Conservation (phyloP, 2,113 vertebrate species). For the Chloropsis hardwickii region DNA sequence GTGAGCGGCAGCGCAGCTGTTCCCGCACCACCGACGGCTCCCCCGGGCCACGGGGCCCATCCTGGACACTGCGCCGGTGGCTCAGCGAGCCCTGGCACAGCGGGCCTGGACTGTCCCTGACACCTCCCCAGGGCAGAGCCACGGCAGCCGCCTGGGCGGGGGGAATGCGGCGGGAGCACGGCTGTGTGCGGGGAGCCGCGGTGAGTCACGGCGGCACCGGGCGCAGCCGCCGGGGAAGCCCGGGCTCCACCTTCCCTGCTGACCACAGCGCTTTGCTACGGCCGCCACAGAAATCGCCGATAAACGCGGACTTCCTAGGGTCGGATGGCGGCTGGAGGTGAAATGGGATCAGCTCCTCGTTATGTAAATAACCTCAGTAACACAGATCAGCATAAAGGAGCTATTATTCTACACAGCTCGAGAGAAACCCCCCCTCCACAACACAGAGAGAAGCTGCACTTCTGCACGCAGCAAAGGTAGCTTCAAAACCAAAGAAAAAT, state of each 20-base stretch:
- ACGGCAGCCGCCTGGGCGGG: not conserved
- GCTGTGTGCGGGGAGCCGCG: not conserved
- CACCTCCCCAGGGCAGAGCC: conserved; percentile 5
- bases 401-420: not conserved
- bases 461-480: not conserved
- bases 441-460: not conserved
- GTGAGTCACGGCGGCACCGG: not conserved
- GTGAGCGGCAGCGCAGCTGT: fast-evolving
- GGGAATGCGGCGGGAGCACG: not conserved
- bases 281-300: fast-evolving
- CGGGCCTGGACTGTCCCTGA: not conserved
- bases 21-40: fast-evolving
- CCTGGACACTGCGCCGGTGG: not conserved
- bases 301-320: not conserved
- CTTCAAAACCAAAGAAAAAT: not conserved
- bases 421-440: not conserved
- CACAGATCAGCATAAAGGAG: not conserved
- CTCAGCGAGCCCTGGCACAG: not conserved
- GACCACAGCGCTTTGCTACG: not conserved
- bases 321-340: not conserved
- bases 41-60: not conserved
- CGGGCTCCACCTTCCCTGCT: not conserved
- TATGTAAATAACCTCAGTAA: conserved; percentile 21
- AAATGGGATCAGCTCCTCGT: not conserved
- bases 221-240: not conserved